A percentile compares a stretch with the other conserved stretches of the same genome.
phyloP scores from a whole-genome alignment of 1,140 invertebrate species.

The Heterodera schachtii region DNA sequence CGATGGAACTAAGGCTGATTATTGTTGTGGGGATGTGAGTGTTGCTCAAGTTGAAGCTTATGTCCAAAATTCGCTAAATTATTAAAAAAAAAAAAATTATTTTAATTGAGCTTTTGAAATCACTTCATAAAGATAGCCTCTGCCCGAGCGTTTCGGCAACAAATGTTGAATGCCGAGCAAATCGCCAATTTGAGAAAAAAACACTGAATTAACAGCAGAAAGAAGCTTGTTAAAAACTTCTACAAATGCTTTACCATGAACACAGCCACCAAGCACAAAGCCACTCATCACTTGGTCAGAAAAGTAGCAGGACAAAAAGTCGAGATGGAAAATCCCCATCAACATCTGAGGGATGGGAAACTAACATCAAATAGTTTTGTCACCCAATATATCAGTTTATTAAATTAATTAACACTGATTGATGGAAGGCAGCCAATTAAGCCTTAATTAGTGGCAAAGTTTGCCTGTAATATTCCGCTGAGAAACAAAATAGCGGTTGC shows the following conservation, averaged over 20 bases:
- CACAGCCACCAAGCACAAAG: slow-evolving; percentile 60
- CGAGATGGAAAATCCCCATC: slow-evolving; percentile 58
- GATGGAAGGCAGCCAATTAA: neutral
- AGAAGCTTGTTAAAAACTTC: neutral
- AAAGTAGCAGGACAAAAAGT: slow-evolving; percentile 63
- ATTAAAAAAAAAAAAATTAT: neutral
- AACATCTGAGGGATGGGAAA: slow-evolving; percentile 44
- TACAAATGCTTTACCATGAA: slow-evolving; percentile 38
- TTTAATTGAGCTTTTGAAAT: neutral
- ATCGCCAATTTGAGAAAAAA: slow-evolving; percentile 63
- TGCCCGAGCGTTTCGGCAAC: slow-evolving; percentile 52
- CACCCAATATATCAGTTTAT: neutral
- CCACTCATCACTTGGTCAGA: slow-evolving; percentile 65
- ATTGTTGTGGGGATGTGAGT: slow-evolving; percentile 48
- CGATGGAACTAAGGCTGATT: slow-evolving; percentile 55
- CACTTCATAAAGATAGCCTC: slow-evolving; percentile 50
- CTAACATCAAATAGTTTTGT: neutral
- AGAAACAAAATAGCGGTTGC: slow-evolving; percentile 61
- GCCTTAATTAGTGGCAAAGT: neutral
- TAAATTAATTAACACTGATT: no score
- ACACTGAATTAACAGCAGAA: slow-evolving; percentile 35
- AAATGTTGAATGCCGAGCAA: slow-evolving; percentile 53
- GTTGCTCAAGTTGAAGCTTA: slow-evolving; percentile 44
- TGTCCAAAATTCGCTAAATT: slow-evolving; percentile 53
- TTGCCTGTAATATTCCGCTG: slow-evolving; percentile 57